These are phyloP conservation scores for Rosalia funebris DNA, from an alignment of 2,888 invertebrate genomes.

Conservation along the genomic window DNA sequence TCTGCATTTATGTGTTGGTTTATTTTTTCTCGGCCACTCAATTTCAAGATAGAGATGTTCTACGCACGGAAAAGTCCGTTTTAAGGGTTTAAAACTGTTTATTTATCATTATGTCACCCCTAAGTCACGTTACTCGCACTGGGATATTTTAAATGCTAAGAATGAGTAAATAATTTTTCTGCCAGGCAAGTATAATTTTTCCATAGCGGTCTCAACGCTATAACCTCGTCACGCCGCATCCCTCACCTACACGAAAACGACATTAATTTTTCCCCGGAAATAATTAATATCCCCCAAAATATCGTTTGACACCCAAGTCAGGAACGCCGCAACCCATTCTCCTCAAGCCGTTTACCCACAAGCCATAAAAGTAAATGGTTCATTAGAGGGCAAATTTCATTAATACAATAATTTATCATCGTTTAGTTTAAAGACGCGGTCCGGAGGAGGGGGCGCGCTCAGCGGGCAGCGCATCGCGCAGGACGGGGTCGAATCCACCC, in stretches of 20 bases:
- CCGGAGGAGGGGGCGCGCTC: not conserved
- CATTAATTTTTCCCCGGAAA: slow-evolving; percentile 16
- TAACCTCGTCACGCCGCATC: not conserved
- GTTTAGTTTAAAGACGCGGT: slow-evolving; percentile 10
- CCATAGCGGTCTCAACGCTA: too few species aligned
- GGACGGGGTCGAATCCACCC: not conserved
- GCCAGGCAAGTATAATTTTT: too few species aligned
- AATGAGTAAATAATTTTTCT: too few species aligned
- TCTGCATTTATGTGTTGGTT: too few species aligned
- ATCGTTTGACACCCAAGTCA: slow-evolving; percentile 1
- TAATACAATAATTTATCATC: slow-evolving; percentile 30
- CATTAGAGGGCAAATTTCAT: slow-evolving; percentile 41
- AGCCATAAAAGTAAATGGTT: slow-evolving; percentile 39
- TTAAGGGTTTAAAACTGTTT: too few species aligned
- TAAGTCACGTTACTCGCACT: too few species aligned
- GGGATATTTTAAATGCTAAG: too few species aligned
- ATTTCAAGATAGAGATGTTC: too few species aligned
- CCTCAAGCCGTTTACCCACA: slow-evolving; percentile 7
- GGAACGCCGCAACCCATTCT: not conserved
- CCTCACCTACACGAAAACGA: not conserved
- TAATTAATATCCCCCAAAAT: slow-evolving; percentile 5
- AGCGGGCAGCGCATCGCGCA: not conserved
- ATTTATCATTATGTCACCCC: too few species aligned
- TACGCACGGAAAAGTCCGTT: too few species aligned
- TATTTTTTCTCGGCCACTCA: too few species aligned